Conservation (phyloP, 2,888 invertebrate species). For the Temnothorax unifasciatus region DNA sequence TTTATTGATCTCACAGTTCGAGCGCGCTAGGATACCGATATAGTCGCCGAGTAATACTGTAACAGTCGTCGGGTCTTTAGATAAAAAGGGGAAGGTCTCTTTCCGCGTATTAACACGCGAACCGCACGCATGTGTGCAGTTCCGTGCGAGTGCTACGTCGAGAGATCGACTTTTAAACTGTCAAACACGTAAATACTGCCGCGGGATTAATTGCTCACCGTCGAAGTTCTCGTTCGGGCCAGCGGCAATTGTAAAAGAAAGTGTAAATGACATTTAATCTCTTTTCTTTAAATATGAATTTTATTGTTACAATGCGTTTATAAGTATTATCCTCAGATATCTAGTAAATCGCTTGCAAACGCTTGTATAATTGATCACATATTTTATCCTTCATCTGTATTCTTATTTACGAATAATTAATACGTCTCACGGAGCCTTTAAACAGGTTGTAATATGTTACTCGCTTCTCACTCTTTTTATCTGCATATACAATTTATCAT, state of each 20-base stretch:
- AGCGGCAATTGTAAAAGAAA: neutral
- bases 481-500: neutral
- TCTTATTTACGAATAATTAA: neutral
- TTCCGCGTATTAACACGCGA: conserved; percentile 22
- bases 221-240: neutral
- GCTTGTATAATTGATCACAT: neutral
- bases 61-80: conserved; percentile 66
- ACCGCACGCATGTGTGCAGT: conserved; percentile 9
- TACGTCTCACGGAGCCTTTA: neutral
- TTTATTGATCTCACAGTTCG: conserved; percentile 85
- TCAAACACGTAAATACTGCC: conserved; percentile 18
- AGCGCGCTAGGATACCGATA: conserved; percentile 84
- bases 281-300: neutral
- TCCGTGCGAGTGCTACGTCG: neutral
- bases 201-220: conserved; percentile 6
- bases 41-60: conserved; percentile 65
- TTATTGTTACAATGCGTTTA: neutral
- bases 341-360: neutral
- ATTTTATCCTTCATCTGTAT: neutral
- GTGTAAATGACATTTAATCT: conserved; percentile 2
- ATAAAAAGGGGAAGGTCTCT: conserved; percentile 62
- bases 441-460: neutral
- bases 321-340: neutral
- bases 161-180: neutral
- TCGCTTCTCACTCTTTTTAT: neutral